Conservation (phyloP, 2,797 vertebrate species). For the Lacerta agilis region DNA sequence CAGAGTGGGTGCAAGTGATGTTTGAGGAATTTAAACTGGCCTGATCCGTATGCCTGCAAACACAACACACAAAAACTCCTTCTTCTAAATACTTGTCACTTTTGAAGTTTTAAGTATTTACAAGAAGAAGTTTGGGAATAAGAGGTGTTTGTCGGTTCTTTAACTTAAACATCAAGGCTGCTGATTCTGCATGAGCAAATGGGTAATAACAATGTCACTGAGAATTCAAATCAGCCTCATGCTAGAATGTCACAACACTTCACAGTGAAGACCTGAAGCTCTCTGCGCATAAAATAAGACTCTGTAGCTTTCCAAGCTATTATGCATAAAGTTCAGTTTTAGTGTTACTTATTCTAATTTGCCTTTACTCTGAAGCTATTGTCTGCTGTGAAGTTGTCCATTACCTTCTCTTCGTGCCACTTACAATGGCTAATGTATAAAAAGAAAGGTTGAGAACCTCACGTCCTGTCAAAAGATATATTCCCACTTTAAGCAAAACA, state of each 20-base stretch:
- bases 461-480: not conserved
- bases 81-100: slow-evolving; percentile 30
- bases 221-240: slow-evolving; percentile 30
- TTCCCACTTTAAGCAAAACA: not conserved
- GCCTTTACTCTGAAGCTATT: not conserved
- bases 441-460: not conserved
- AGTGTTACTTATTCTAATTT: not conserved
- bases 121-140: too few species aligned
- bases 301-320: slow-evolving; percentile 5
- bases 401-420: slow-evolving; percentile 17
- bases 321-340: slow-evolving; percentile 1
- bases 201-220: slow-evolving; percentile 18
- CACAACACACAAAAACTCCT: slow-evolving; percentile 9
- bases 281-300: slow-evolving; percentile 54
- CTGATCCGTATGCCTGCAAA: too few species aligned
- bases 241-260: slow-evolving; percentile 45
- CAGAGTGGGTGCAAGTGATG: too few species aligned
- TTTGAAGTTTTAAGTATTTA: not conserved
- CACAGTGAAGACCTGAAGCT: slow-evolving; percentile 48
- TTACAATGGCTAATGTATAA: slow-evolving; percentile 1
- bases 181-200: slow-evolving; percentile 38
- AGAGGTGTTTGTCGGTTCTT: slow-evolving; percentile 31
- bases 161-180: slow-evolving; percentile 55
- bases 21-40: too few species aligned
- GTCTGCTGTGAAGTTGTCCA: slow-evolving; percentile 3